These are phyloP conservation scores for Misgurnus mizolepis DNA, from an alignment of 2,113 vertebrate genomes.

Conservation along the genomic window DNA sequence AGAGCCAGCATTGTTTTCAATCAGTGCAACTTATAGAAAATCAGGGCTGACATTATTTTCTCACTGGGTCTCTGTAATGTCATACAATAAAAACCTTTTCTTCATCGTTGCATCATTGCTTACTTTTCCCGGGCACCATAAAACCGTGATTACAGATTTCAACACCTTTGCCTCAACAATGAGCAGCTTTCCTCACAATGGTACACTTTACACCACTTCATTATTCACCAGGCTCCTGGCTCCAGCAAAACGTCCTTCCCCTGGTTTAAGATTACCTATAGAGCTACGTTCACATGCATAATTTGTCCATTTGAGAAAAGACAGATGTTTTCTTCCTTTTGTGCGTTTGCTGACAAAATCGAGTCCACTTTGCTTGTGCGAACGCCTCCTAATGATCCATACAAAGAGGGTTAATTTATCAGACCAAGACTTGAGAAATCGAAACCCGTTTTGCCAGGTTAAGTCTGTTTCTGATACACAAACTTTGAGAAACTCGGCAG, in stretches of 20 bases:
- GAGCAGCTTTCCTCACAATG: constrained; percentile 48
- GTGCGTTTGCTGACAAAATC: constrained; percentile 1
- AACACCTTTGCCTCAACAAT: constrained; percentile 41
- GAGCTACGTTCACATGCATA: constrained; percentile 47
- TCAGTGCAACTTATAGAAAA: background rate
- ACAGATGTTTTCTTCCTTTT: constrained; percentile 32
- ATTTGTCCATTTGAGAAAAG: constrained; percentile 44
- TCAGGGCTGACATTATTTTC: constrained; percentile 8
- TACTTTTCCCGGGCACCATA: constrained; percentile 16
- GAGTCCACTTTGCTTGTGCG: constrained; percentile 8
- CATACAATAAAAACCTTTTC: background rate
- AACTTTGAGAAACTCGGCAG: background rate
- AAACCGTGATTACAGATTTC: constrained; percentile 36
- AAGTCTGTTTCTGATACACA: background rate
- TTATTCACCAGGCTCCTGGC: constrained; percentile 48
- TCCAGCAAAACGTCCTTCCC: constrained; percentile 39
- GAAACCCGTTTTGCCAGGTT: too few relatives aligned
- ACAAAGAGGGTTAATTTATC: background rate
- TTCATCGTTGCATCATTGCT: background rate
- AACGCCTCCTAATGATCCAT: constrained; percentile 30
- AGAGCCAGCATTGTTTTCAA: constrained; percentile 1
- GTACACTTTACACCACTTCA: constrained; percentile 41
- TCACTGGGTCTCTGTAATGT: background rate
- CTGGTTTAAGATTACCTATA: constrained; percentile 51
- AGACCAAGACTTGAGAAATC: constrained; percentile 14